A percentile compares a stretch with the other conserved stretches of the same genome.
These are phyloP conservation scores for Solenodon paradoxus DNA, from an alignment of 2,113 vertebrate genomes.

Conservation along the genomic window DNA sequence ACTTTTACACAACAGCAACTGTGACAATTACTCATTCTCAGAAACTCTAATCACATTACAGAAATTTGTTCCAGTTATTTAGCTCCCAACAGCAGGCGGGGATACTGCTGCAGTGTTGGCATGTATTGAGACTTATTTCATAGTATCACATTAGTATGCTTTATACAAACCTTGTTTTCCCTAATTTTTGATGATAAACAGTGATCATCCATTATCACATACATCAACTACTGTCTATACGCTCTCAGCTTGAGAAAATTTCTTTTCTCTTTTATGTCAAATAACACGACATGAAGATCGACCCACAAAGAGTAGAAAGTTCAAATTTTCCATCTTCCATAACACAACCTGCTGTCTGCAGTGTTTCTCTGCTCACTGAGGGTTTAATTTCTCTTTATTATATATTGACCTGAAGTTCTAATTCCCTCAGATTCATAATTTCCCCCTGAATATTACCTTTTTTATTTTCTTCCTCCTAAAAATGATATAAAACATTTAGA, in stretches of 20 bases:
- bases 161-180: background rate
- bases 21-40: conserved; percentile 53
- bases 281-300: background rate
- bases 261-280: background rate
- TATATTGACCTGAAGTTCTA: background rate
- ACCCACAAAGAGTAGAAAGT: background rate
- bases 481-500: background rate
- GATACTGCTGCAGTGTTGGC: background rate
- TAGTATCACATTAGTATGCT: background rate
- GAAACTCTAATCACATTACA: conserved; percentile 21
- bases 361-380: background rate
- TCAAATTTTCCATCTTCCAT: background rate
- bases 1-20: conserved; percentile 63
- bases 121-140: background rate
- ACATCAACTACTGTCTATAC: background rate
- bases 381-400: background rate
- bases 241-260: background rate
- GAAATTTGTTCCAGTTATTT: background rate
- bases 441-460: background rate
- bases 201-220: background rate
- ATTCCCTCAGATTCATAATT: background rate
- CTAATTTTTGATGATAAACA: background rate
- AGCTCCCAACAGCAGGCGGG: background rate
- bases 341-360: background rate
- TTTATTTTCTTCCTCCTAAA: background rate